These are phyloP conservation scores for Elmis aenea DNA, from an alignment of 2,888 invertebrate genomes.

Conservation along the genomic window DNA sequence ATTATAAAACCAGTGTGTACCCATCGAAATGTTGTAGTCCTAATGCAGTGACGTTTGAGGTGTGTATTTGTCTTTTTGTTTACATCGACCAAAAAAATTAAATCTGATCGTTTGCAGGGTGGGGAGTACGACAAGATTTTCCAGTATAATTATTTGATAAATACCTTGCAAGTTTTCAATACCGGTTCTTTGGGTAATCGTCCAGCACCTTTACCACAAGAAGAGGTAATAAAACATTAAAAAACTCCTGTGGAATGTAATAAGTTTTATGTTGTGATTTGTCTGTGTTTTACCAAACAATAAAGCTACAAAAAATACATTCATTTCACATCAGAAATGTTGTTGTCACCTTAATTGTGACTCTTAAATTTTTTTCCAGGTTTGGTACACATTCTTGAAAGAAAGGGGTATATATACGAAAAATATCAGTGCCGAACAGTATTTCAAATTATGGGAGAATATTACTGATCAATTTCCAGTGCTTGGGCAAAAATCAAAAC, in stretches of 20 bases:
- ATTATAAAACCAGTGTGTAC: conserved; percentile 49
- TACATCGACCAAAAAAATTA: neutral
- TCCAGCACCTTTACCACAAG: conserved; percentile 38
- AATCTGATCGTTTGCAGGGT: conserved; percentile 36
- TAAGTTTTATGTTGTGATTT: too few species aligned
- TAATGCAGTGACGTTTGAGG: conserved; percentile 49
- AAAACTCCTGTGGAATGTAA: too few species aligned
- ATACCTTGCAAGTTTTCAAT: conserved; percentile 48
- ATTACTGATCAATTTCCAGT: too few species aligned
- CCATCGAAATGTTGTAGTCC: conserved; percentile 52
- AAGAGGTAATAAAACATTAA: conserved; percentile 44
- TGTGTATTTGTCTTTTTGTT: conserved; percentile 20
- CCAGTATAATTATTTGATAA: conserved; percentile 52
- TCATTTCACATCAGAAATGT: too few species aligned
- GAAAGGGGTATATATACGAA: conserved; percentile 42
- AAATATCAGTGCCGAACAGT: conserved; percentile 45
- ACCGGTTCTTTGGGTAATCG: conserved; percentile 46
- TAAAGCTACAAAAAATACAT: too few species aligned
- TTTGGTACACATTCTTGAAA: conserved; percentile 48
- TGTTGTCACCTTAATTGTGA: conserved; percentile 4
- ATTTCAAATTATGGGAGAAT: conserved; percentile 49
- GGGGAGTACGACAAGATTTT: conserved; percentile 51
- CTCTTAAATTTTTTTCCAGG: conserved; percentile 33
- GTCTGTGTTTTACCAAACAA: too few species aligned
- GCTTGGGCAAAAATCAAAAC: too few species aligned